Base-by-base conservation (phyloP, 1,140 invertebrate genomes). In the Spodoptera litura region DNA sequence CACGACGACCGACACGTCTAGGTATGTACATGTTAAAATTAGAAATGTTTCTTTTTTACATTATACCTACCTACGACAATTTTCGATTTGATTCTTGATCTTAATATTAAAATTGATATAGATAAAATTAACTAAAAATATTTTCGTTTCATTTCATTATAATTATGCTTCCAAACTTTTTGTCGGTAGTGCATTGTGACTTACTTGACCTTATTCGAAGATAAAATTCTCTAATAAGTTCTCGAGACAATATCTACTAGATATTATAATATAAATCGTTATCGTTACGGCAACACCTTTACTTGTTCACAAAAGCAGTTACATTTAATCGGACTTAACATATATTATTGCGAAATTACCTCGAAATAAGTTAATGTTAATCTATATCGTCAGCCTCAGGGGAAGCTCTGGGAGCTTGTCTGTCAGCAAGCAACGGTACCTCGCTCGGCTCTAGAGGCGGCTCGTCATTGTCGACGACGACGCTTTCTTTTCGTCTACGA, bases 311-410 rank as follows among this genome's bases (percentile, higher is more conserved):
- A 81, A 76, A 83, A 83, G 78, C 80, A 35, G 68, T 81, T 71
- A 73, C 64, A 62, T 78, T 82, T 44, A 71, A 82, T 71, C 35
- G 56, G 68, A 83, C 79, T 73, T 77, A 81, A 82, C 73, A 79
- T 55, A 71, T 73, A 71, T 66, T 68, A 68, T 52, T 55, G 59
- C 25, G 53, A 56, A 77, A 68, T 13, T 70, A 78, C 66, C 78
- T 78, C 49, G 78, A 55, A 79, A 75, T 80, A 83, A 81, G 71
- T 74, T 70, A 74, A 76, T 72, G 38, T 80, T 92, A 91, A 79
- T 93, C 88, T 88, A 90, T 76, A 52, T 91, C 88, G 56, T 88
- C 91, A 82, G 87, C 83, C 80, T 92, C 91, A 2, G 88, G 87
- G 31, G 84, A 87, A 55, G 87, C 86, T 81, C 86, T 87, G 10